These are phyloP conservation scores for Taenioides sp. DNA, from an alignment of 2,797 vertebrate species.

Conservation along the genomic window DNA sequence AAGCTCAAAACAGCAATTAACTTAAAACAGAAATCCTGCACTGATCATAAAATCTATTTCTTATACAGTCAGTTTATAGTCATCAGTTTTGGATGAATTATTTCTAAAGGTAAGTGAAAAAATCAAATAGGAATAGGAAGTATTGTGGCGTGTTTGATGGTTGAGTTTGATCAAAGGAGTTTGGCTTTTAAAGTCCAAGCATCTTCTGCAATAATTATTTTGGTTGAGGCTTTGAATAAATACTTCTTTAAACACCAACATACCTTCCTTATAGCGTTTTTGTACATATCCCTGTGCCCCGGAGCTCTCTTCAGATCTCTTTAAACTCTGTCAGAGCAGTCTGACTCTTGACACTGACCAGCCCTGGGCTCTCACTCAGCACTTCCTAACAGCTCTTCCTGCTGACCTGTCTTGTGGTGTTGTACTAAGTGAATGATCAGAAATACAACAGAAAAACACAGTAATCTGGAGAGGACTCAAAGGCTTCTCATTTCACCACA, in stretches of 20 bases:
- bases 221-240: neutral
- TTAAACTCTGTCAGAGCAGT: slow-evolving; percentile 36
- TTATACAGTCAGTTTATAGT: neutral
- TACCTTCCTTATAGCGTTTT: neutral
- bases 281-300: slow-evolving; percentile 13
- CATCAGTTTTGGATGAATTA: neutral
- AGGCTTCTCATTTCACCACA: slow-evolving; percentile 56
- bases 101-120: neutral
- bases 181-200: neutral
- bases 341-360: slow-evolving; percentile 56
- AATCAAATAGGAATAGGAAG: neutral
- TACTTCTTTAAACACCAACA: neutral
- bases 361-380: slow-evolving; percentile 56
- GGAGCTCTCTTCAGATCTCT: slow-evolving; percentile 35
- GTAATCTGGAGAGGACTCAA: slow-evolving; percentile 56
- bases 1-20: neutral
- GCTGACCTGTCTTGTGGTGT: slow-evolving; percentile 62
- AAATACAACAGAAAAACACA: slow-evolving; percentile 59
- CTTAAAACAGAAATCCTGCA: neutral
- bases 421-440: slow-evolving; percentile 68
- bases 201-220: neutral
- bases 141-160: neutral
- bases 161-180: neutral
- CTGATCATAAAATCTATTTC: neutral
- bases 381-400: slow-evolving; percentile 64